phyloP scores from a whole-genome alignment of 2,888 invertebrate species.

The Eilema depressum region DNA sequence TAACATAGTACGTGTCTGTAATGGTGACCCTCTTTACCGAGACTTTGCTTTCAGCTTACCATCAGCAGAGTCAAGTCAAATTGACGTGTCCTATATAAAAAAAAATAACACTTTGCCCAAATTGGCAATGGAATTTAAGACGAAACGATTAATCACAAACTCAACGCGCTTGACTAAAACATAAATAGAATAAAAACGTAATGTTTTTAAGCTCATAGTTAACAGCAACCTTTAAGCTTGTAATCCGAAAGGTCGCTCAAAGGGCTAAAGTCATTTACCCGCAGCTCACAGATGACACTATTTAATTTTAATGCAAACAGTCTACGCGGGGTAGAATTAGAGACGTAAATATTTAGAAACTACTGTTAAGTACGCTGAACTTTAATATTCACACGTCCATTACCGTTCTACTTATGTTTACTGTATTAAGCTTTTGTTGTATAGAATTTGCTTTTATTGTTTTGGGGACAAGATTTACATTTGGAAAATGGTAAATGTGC shows the following conservation, averaged over 20 bases:
- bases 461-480: neutral
- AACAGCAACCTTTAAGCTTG: slow-evolving; percentile 5
- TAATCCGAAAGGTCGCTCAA: slow-evolving; percentile 7
- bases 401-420: neutral
- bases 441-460: neutral
- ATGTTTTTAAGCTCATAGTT: slow-evolving; percentile 1
- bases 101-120: no score
- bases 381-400: neutral
- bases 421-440: neutral
- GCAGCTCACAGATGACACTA: neutral
- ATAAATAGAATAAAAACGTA: neutral
- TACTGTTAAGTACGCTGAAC: neutral
- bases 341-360: neutral
- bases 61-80: no score
- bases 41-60: no score
- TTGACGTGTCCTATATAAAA: no score
- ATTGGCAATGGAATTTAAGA: no score
- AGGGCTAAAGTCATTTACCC: neutral
- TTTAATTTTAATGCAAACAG: slow-evolving; percentile 11
- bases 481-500: neutral
- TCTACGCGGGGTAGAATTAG: neutral
- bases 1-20: no score
- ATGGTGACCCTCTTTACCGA: no score
- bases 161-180: neutral
- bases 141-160: neutral